A percentile compares a stretch with the other conserved stretches of the same genome.
Conservation (phyloP, 2,888 invertebrate genomes). For the Norana najaformis region DNA sequence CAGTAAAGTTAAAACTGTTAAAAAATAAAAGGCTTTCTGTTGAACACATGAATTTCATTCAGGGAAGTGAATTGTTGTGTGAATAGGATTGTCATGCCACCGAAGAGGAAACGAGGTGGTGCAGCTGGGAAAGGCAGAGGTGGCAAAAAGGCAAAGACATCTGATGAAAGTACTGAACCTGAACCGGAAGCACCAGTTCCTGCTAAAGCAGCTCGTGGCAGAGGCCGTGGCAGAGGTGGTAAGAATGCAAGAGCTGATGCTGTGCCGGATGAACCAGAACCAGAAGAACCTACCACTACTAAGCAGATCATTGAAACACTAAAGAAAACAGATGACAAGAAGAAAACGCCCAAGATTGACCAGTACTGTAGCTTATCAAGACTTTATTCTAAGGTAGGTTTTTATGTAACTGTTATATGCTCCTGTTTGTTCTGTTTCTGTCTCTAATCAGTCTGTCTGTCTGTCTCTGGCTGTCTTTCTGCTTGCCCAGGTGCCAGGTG, state of each 20-base stretch:
- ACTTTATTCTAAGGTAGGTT: neutral
- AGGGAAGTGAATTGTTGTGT: neutral
- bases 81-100: neutral
- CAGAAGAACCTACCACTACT: neutral
- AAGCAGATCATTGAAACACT: neutral
- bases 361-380: neutral
- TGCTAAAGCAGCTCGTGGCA: neutral
- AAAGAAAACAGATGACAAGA: conserved; percentile 1
- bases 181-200: neutral
- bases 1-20: neutral
- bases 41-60: neutral
- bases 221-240: neutral
- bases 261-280: conserved; percentile 14
- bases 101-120: neutral
- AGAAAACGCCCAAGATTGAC: neutral
- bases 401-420: neutral
- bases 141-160: conserved; percentile 19
- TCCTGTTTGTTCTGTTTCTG: no score
- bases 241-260: neutral
- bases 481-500: no score
- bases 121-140: conserved; percentile 15
- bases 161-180: neutral
- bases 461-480: no score
- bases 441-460: no score
- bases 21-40: neutral